These are phyloP conservation scores for Tiaroga cobitis DNA, from an alignment of 2,797 vertebrate species.

Conservation along the genomic window DNA sequence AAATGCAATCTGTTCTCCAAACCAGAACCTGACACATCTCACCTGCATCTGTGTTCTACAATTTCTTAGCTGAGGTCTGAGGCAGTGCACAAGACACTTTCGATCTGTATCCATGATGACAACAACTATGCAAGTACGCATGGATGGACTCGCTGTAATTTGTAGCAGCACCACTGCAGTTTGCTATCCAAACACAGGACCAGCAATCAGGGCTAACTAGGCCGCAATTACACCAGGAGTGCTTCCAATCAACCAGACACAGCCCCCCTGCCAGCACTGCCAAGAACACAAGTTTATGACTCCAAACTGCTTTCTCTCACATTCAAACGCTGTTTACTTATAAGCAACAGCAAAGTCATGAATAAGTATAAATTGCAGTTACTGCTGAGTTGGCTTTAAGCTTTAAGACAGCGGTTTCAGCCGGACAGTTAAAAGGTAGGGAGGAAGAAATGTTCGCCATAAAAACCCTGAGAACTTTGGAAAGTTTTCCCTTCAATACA, in stretches of 20 bases:
- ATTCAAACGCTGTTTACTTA: conserved; percentile 56
- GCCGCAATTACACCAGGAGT: conserved; percentile 74
- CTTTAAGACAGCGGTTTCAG: background rate
- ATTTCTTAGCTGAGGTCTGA: background rate
- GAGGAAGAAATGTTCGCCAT: background rate
- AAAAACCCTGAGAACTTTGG: background rate
- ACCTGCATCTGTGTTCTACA: background rate
- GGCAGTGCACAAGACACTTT: conserved; percentile 37
- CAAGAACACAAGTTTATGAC: conserved; percentile 67
- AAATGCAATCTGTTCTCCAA: background rate
- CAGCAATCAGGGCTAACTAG: conserved; percentile 79
- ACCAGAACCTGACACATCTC: background rate
- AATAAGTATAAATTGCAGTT: conserved; percentile 27
- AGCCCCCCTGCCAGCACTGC: conserved; percentile 60
- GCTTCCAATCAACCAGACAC: conserved; percentile 70
- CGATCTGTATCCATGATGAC: conserved; percentile 47
- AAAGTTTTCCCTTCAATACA: background rate
- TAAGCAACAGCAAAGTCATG: conserved; percentile 54
- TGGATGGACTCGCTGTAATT: conserved; percentile 69
- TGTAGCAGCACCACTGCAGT: conserved; percentile 72
- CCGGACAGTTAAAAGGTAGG: conserved; percentile 3
- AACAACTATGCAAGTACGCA: conserved; percentile 44
- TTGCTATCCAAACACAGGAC: conserved; percentile 79
- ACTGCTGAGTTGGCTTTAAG: conserved; percentile 17
- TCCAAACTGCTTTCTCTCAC: conserved; percentile 61